These are phyloP conservation scores for Agrilus cyanescens DNA, from an alignment of 2,888 invertebrate genomes.

Conservation along the genomic window DNA sequence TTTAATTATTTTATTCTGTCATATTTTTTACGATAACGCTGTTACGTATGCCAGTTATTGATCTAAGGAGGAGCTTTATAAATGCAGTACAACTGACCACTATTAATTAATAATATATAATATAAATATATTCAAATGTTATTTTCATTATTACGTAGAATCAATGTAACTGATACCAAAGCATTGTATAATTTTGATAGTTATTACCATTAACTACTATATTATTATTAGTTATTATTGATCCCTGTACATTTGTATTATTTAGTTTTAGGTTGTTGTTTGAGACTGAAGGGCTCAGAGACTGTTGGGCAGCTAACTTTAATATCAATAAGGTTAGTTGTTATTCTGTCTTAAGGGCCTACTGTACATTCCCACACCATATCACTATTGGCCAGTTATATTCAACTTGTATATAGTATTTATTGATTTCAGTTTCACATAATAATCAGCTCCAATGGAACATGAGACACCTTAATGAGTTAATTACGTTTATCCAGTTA, in stretches of 20 bases:
- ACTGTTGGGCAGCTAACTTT: too few relatives aligned
- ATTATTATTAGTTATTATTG: conserved; percentile 23
- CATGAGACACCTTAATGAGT: conserved; percentile 12
- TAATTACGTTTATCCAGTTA: too few relatives aligned
- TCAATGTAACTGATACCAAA: conserved; percentile 41
- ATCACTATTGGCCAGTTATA: conserved; percentile 35
- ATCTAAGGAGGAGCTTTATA: too few relatives aligned
- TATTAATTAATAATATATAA: too few relatives aligned
- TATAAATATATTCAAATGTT: too few relatives aligned
- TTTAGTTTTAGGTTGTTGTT: conserved; percentile 34
- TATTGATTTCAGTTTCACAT: conserved; percentile 20
- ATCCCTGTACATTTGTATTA: conserved; percentile 31
- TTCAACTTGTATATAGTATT: conserved; percentile 24
- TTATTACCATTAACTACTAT: conserved; percentile 30
- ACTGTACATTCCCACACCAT: conserved; percentile 35
- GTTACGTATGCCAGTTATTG: too few relatives aligned
- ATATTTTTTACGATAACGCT: too few relatives aligned
- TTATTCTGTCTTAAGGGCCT: conserved; percentile 16
- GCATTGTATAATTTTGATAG: conserved; percentile 36
- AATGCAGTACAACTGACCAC: too few relatives aligned
- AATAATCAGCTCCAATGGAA: conserved; percentile 22
- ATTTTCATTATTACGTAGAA: too few relatives aligned
- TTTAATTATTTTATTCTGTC: too few relatives aligned
- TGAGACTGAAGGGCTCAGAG: conserved; percentile 33
- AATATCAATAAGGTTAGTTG: too few relatives aligned